Base-by-base conservation (phyloP, 2,113 vertebrate species). In the Burhinus oedicnemus region DNA sequence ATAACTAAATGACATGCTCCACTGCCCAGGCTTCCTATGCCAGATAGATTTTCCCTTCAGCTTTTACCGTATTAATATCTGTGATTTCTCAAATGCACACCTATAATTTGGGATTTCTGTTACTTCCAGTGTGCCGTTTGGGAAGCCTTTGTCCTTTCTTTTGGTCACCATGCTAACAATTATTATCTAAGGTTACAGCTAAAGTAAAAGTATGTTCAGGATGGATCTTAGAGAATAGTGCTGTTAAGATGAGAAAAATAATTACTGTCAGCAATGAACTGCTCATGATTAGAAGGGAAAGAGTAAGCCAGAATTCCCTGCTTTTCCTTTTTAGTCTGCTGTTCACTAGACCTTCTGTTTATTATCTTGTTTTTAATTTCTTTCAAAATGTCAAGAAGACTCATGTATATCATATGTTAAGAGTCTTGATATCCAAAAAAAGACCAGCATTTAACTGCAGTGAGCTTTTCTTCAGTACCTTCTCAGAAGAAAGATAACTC, bases 1-100 rank as follows among this genome's bases (percentile, higher is more conserved):
- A 61, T 89, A 91, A 52, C 64, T 47, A 86, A 92, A 90, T 76
- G 32, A 30, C 70, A 66, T 89, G 77, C 81, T 87, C 51, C 30
- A 36, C 21, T 87, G 42, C 55, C 40, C 34, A 70, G 3, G 1
- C 16, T 87, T 93, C 55, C 69, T 89, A 36, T 70, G 72, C 87
- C 77, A 94, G 94, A 94, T 78, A 22, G 58, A 87, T 91, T 94
- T 96, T 87, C 36, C 45, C 60, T 87, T 93, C 72, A 90, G 54
- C 40, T 83, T 79, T 83, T 92, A 57, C 40, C 52, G 58, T 77
- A 51, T 42, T 86, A 94, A 69, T 83, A 64, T 47, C 68, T 34
- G 11, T 79, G 36, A 80, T 89, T 95, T 83, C 80, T 90, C 76
- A 94, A 79, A 83, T 45, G 57, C 36, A 36, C 10, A 47, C 60